A percentile compares a stretch with the other conserved stretches of the same genome.
These are phyloP conservation scores for Drosophila kuntzei DNA, from an alignment of 2,888 invertebrate genomes.

Conservation along the genomic window DNA sequence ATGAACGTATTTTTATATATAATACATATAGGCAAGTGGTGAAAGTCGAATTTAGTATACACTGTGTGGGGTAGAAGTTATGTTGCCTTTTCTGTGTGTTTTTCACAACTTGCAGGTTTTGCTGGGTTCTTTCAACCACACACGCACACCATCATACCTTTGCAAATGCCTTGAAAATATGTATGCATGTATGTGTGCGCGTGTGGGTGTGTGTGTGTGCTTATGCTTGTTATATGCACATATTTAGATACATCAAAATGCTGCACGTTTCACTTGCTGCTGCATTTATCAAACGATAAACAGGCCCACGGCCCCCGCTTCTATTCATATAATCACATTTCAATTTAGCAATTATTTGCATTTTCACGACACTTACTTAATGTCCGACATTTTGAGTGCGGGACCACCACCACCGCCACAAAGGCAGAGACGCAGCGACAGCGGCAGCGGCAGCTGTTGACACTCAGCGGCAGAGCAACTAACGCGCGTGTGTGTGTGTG, in stretches of 20 bases:
- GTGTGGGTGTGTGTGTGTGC: constrained; percentile 2
- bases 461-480: constrained; percentile 61
- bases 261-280: constrained; percentile 21
- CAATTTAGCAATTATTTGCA: constrained; percentile 15
- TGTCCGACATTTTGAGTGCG: constrained; percentile 84
- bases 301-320: background rate
- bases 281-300: constrained; percentile 10
- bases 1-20: background rate
- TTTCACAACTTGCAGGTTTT: constrained; percentile 34
- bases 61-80: background rate
- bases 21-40: background rate
- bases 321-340: background rate
- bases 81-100: constrained; percentile 27
- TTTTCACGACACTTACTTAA: constrained; percentile 81
- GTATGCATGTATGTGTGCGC: constrained; percentile 21
- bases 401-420: constrained; percentile 48
- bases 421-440: constrained; percentile 54
- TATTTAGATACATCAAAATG: constrained; percentile 40
- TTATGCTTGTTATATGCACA: constrained; percentile 27
- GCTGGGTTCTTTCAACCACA: constrained; percentile 41
- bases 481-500: constrained; percentile 32
- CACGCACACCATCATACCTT: constrained; percentile 15
- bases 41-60: constrained; percentile 11
- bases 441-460: constrained; percentile 75
- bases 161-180: constrained; percentile 51